Conservation (phyloP, 2,113 vertebrate genomes). For the Capra hircus region DNA sequence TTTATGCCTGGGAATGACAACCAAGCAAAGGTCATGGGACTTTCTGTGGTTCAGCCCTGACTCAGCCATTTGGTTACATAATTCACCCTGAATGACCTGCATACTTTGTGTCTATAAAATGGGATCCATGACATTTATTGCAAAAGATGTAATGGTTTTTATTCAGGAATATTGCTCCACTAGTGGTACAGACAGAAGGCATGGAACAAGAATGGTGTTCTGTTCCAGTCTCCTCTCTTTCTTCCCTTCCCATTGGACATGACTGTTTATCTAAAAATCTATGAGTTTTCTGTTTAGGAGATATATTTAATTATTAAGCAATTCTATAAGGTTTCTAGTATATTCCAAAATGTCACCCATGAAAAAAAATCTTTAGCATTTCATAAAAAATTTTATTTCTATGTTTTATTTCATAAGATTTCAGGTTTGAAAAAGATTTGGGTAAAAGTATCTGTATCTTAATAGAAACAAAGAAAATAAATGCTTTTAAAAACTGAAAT, state of each 20-base stretch:
- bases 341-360: not conserved
- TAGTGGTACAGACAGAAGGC: not conserved
- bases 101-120: constrained; percentile 34
- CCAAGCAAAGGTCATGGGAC: not conserved
- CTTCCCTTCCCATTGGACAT: not conserved
- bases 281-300: constrained; percentile 47
- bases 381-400: constrained; percentile 30
- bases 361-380: not conserved
- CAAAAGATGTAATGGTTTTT: constrained; percentile 1
- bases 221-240: not conserved
- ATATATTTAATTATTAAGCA: constrained; percentile 36
- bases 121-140: constrained; percentile 15
- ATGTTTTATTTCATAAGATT: not conserved
- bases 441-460: constrained; percentile 34
- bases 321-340: not conserved
- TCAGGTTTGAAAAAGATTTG: not conserved
- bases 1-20: constrained; percentile 22
- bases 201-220: not conserved
- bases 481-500: constrained; percentile 62
- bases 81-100: constrained; percentile 31
- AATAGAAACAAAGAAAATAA: constrained; percentile 58
- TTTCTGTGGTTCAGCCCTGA: constrained; percentile 18
- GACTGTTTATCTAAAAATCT: constrained; percentile 48
- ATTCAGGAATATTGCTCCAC: not conserved
- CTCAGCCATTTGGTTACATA: constrained; percentile 17